Conservation (phyloP, 1,140 invertebrate genomes). For the Drosophila varians region DNA sequence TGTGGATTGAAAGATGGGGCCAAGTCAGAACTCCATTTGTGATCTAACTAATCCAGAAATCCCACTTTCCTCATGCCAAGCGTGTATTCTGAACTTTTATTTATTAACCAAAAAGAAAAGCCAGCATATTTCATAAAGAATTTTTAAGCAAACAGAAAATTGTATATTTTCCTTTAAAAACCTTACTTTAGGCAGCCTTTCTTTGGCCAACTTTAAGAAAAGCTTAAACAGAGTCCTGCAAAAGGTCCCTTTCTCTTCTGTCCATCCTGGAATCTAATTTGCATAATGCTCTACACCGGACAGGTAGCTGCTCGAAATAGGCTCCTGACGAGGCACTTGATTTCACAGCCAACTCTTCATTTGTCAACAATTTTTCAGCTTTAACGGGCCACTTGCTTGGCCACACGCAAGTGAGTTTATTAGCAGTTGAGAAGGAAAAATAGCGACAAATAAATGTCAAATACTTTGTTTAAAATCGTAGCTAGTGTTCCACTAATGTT, state of each 20-base stretch:
- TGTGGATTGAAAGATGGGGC: too few species aligned
- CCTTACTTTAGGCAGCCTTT: too few species aligned
- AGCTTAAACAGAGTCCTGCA: too few species aligned
- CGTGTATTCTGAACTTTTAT: not conserved
- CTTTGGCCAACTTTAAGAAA: not conserved
- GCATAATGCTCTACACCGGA: slow-evolving; percentile 13
- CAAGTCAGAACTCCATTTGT: too few species aligned
- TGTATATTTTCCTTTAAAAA: too few species aligned
- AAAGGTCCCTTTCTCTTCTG: not conserved
- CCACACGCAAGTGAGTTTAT: slow-evolving; percentile 37
- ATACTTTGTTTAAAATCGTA: slow-evolving; percentile 24
- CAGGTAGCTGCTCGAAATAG: slow-evolving; percentile 4
- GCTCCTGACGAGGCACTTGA: slow-evolving; percentile 9
- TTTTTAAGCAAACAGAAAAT: too few species aligned
- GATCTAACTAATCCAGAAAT: too few species aligned
- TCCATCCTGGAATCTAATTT: slow-evolving; percentile 14
- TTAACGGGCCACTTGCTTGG: slow-evolving; percentile 39
- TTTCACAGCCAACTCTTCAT: slow-evolving; percentile 44
- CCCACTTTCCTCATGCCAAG: not conserved
- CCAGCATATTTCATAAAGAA: not conserved
- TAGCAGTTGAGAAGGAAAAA: not conserved
- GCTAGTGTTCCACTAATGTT: slow-evolving; percentile 27
- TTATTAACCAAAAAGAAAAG: not conserved
- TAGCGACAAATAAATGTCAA: slow-evolving; percentile 32
- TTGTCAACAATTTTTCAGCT: slow-evolving; percentile 55